Conservation (phyloP, 2,888 invertebrate genomes). For the Ophioninae sp. region DNA sequence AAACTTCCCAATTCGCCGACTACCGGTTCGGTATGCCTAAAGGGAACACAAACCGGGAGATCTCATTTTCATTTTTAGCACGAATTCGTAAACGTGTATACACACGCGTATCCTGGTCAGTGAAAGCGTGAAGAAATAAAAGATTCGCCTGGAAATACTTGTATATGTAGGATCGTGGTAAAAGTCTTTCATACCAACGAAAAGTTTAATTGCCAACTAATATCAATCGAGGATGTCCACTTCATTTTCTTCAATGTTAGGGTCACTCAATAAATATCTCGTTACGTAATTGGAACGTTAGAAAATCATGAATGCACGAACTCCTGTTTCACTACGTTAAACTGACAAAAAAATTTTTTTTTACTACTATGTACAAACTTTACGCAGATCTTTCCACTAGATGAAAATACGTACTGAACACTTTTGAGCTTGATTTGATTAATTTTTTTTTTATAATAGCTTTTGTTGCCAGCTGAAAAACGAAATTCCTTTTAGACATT, state of each 20-base stretch:
- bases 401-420: not conserved
- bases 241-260: not conserved
- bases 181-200: slow-evolving; percentile 38
- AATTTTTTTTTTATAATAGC: slow-evolving; percentile 2
- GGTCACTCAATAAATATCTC: not conserved
- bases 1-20: not conserved
- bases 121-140: slow-evolving; percentile 59
- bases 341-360: not conserved
- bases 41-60: slow-evolving; percentile 2
- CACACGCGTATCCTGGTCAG: slow-evolving; percentile 27
- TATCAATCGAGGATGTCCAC: not conserved
- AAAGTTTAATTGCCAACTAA: not conserved
- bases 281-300: not conserved
- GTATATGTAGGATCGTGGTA: slow-evolving; percentile 30
- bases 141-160: slow-evolving; percentile 46
- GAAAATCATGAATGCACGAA: not conserved
- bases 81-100: slow-evolving; percentile 22
- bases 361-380: not conserved
- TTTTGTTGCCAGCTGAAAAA: slow-evolving; percentile 20
- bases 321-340: not conserved
- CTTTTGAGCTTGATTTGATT: not conserved
- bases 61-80: slow-evolving; percentile 50
- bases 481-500: slow-evolving; percentile 54
- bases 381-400: not conserved
- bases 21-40: not conserved